Percentiles rank a stretch among this genome's conserved stretches.
Conservation (phyloP, 2,888 invertebrate genomes). For the Caenorhabditis doughertyi region DNA sequence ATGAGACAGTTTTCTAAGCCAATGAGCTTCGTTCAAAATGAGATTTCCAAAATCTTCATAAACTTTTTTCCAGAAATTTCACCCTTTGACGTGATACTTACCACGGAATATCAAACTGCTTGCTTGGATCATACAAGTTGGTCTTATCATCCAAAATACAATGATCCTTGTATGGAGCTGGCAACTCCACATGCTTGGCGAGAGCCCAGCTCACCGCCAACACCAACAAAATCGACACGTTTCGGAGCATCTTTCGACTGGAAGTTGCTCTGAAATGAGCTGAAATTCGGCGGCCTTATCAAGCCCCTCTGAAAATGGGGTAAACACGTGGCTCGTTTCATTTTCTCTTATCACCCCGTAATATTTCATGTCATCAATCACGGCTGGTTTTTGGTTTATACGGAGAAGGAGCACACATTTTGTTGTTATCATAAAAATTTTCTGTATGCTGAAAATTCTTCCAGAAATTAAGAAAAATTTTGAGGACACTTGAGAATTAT, state of each 20-base stretch:
- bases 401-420: slow-evolving; percentile 1
- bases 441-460: not conserved
- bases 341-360: slow-evolving; percentile 7
- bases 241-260: slow-evolving; percentile 14
- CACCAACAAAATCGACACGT: slow-evolving; percentile 23
- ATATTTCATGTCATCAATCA: slow-evolving; percentile 47
- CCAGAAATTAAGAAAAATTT: too few species aligned
- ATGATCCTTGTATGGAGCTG: slow-evolving; percentile 76
- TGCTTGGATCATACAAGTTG: slow-evolving; percentile 76
- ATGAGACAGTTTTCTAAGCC: too few species aligned
- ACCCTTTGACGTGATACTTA: slow-evolving; percentile 31
- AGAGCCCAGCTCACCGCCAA: slow-evolving; percentile 17
- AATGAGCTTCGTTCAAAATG: too few species aligned
- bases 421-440: not conserved
- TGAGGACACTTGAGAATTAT: not conserved
- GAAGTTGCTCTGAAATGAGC: not conserved
- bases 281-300: not conserved
- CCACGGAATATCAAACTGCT: slow-evolving; percentile 74
- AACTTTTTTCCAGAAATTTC: too few species aligned
- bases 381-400: slow-evolving; percentile 49
- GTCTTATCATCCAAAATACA: slow-evolving; percentile 77
- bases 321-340: slow-evolving; percentile 39
- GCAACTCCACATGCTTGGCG: slow-evolving; percentile 74
- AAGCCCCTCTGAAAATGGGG: not conserved
- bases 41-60: too few species aligned